Conservation (phyloP, 2,797 vertebrate genomes). For the Taenioides sp. region DNA sequence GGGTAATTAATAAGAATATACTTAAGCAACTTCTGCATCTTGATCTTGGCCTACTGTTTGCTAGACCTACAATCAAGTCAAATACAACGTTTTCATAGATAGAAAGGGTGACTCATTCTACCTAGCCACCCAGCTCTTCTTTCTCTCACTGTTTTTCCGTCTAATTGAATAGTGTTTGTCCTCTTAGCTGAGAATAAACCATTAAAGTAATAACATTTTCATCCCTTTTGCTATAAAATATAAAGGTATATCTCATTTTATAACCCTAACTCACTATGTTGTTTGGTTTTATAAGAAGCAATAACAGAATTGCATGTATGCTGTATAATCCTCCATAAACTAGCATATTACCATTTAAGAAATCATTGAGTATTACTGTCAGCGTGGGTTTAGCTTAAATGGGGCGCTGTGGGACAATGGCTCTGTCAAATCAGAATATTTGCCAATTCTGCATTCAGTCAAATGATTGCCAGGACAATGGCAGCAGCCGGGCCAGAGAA, state of each 20-base stretch:
- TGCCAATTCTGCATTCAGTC: constrained; percentile 61
- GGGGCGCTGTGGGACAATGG: constrained; percentile 23
- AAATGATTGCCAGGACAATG: constrained; percentile 57
- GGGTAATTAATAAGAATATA: too few relatives aligned
- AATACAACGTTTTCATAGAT: neutral
- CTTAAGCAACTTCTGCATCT: too few relatives aligned
- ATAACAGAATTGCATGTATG: constrained; percentile 4
- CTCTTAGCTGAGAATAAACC: neutral
- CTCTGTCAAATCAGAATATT: constrained; percentile 49
- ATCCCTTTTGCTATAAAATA: neutral
- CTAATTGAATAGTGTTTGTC: constrained; percentile 3
- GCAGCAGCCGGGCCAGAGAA: constrained; percentile 45
- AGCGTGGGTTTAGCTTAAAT: constrained; percentile 11
- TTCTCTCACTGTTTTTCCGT: neutral
- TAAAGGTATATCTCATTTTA: constrained; percentile 1
- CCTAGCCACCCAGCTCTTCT: neutral
- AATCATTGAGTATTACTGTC: constrained; percentile 14
- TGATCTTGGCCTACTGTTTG: too few relatives aligned
- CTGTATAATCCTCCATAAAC: constrained; percentile 12
- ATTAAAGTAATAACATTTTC: neutral
- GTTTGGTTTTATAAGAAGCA: constrained; percentile 4
- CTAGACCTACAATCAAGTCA: neutral
- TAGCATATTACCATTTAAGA: constrained; percentile 8
- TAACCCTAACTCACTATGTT: neutral
- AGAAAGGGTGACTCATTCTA: neutral